These are phyloP conservation scores for Sinocyclocheilus grahami DNA, from an alignment of 2,113 vertebrate species.

Conservation along the genomic window DNA sequence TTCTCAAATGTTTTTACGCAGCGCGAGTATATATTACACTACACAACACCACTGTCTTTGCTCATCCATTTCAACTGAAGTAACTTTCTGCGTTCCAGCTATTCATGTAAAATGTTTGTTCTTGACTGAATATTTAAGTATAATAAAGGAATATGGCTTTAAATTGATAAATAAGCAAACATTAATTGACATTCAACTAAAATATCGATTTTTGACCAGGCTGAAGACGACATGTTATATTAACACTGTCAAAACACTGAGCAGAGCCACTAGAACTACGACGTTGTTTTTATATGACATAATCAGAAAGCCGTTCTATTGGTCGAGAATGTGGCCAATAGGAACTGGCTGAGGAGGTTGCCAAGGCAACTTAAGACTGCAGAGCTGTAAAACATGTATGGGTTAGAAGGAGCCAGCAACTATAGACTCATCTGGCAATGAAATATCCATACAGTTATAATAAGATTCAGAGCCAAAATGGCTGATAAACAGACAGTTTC, in stretches of 20 bases:
- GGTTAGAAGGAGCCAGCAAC: slow-evolving; percentile 36
- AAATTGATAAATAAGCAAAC: not conserved
- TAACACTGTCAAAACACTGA: slow-evolving; percentile 46
- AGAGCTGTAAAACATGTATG: slow-evolving; percentile 43
- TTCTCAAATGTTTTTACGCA: not conserved
- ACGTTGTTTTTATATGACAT: slow-evolving; percentile 67
- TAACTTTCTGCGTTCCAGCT: not conserved
- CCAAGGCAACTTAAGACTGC: slow-evolving; percentile 66
- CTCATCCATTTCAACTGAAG: not conserved
- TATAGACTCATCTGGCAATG: slow-evolving; percentile 56
- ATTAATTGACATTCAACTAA: not conserved
- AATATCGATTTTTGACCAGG: not conserved
- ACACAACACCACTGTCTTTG: not conserved
- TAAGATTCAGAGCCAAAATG: slow-evolving; percentile 53
- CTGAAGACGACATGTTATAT: slow-evolving; percentile 6
- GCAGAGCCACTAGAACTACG: slow-evolving; percentile 39
- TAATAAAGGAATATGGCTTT: not conserved
- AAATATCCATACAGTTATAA: not conserved
- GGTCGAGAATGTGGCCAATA: slow-evolving; percentile 52
- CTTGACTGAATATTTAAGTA: too few species aligned
- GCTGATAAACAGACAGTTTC: slow-evolving; percentile 53
- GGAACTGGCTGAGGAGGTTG: slow-evolving; percentile 55
- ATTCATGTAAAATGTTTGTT: not conserved
- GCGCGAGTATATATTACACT: not conserved
- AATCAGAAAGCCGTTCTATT: slow-evolving; percentile 57